phyloP scores from a whole-genome alignment of 2,888 invertebrate species.

The Bruchidius siliquastri region DNA sequence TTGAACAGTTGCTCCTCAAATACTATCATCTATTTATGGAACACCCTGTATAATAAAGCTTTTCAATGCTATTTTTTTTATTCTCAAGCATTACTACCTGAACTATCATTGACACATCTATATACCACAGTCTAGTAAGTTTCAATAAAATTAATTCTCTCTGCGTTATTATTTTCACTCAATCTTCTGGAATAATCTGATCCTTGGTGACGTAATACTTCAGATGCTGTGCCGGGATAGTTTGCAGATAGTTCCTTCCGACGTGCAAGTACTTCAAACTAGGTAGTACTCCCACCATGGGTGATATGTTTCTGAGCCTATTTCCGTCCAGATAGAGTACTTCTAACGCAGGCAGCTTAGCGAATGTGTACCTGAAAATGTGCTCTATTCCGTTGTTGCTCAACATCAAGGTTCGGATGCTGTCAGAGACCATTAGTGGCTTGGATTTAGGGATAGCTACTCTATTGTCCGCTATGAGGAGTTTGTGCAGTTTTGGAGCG shows the following conservation, averaged over 20 bases:
- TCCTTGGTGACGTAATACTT: not conserved
- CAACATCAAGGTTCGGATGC: slow-evolving; percentile 35
- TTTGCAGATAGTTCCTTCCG: slow-evolving; percentile 32
- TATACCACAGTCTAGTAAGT: too few species aligned
- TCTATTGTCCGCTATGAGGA: slow-evolving; percentile 29
- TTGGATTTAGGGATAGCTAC: slow-evolving; percentile 29
- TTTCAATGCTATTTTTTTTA: too few species aligned
- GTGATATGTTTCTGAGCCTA: slow-evolving; percentile 26
- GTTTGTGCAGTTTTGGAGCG: slow-evolving; percentile 30
- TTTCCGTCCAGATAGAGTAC: slow-evolving; percentile 40
- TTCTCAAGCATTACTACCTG: too few species aligned
- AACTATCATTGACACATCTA: too few species aligned
- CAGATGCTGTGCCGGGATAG: slow-evolving; percentile 19
- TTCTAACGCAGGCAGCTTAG: slow-evolving; percentile 29
- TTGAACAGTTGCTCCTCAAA: too few species aligned
- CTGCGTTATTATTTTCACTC: not conserved
- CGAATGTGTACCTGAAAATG: slow-evolving; percentile 32
- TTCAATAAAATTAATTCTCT: too few species aligned
- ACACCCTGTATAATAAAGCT: too few species aligned
- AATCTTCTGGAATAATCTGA: not conserved
- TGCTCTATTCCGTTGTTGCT: slow-evolving; percentile 35
- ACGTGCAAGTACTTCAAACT: slow-evolving; percentile 38
- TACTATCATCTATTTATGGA: too few species aligned
- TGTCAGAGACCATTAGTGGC: slow-evolving; percentile 30
- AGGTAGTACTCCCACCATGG: slow-evolving; percentile 30